These are phyloP conservation scores for Andrena flavipes DNA, from an alignment of 2,888 invertebrate genomes.

Conservation along the genomic window DNA sequence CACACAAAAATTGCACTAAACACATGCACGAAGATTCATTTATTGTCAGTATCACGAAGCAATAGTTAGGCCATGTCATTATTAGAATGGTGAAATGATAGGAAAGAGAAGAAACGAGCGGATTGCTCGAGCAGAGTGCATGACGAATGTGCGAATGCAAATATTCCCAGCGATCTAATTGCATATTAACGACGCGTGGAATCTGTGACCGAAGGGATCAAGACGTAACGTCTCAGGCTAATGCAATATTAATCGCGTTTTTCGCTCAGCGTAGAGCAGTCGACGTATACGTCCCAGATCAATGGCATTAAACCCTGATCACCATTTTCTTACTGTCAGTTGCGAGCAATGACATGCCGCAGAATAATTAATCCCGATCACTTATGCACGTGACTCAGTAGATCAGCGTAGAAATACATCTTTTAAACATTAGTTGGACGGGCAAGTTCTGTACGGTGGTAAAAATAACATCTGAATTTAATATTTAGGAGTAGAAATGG, in stretches of 20 bases:
- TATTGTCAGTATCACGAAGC: no score
- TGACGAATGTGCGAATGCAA: conserved; percentile 31
- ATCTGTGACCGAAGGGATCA: conserved; percentile 17
- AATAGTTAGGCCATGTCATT: no score
- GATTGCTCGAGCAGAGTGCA: background rate
- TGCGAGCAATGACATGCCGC: conserved; percentile 18
- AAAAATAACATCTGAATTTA: background rate
- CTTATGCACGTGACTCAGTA: background rate
- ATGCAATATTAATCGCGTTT: conserved; percentile 44
- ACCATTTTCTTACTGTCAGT: conserved; percentile 21
- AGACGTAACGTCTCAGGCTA: conserved; percentile 14
- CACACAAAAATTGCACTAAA: no score
- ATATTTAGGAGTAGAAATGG: no score
- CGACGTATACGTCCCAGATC: conserved; percentile 25
- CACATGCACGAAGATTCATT: no score
- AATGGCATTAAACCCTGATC: conserved; percentile 12
- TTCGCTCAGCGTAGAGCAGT: background rate
- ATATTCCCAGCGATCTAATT: conserved; percentile 20
- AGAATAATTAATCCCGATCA: conserved; percentile 20
- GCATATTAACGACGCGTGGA: conserved; percentile 28
- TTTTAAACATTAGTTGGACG: background rate
- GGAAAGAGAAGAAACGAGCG: background rate
- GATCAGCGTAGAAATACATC: background rate
- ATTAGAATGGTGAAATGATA: background rate
- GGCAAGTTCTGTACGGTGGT: background rate